These are phyloP conservation scores for Pachypeltis micranthus DNA, from an alignment of 1,140 invertebrate species.

Conservation along the genomic window DNA sequence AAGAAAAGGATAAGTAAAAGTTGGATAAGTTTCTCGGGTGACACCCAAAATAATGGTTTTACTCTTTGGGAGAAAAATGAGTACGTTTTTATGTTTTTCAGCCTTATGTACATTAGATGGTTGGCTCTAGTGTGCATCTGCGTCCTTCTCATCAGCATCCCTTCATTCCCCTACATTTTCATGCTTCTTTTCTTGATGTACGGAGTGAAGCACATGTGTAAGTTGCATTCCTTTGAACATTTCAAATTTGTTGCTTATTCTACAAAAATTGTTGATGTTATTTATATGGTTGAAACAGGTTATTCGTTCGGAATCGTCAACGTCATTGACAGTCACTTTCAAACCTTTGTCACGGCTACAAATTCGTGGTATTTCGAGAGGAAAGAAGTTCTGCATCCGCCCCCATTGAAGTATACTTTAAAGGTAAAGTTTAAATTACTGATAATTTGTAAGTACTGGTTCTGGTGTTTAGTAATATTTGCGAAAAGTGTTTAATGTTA, in stretches of 20 bases:
- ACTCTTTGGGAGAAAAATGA: no score
- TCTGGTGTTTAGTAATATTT: no score
- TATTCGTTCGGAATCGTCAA: slow-evolving; percentile 29
- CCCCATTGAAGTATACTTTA: slow-evolving; percentile 39
- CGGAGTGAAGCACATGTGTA: slow-evolving; percentile 19
- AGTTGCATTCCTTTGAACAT: slow-evolving; percentile 7
- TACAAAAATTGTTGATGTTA: no score
- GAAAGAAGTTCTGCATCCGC: slow-evolving; percentile 39
- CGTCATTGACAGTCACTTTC: slow-evolving; percentile 25
- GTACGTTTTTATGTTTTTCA: slow-evolving; percentile 6
- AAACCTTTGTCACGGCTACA: slow-evolving; percentile 22
- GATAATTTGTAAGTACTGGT: no score
- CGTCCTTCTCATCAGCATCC: slow-evolving; percentile 17
- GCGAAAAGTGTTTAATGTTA: no score
- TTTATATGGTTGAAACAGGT: no score
- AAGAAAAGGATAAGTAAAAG: no score
- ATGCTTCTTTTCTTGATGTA: slow-evolving; percentile 18
- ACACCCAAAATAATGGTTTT: no score
- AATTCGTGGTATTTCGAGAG: slow-evolving; percentile 27
- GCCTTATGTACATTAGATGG: slow-evolving; percentile 21
- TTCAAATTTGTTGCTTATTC: no score
- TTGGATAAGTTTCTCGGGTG: no score
- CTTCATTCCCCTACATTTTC: slow-evolving; percentile 20
- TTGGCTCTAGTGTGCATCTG: slow-evolving; percentile 12
- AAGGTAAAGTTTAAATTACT: slow-evolving; percentile 29